A percentile compares a stretch with the other conserved stretches of the same genome.
Conservation (phyloP, 1,140 invertebrate species). For the Hormaphis cornu region DNA sequence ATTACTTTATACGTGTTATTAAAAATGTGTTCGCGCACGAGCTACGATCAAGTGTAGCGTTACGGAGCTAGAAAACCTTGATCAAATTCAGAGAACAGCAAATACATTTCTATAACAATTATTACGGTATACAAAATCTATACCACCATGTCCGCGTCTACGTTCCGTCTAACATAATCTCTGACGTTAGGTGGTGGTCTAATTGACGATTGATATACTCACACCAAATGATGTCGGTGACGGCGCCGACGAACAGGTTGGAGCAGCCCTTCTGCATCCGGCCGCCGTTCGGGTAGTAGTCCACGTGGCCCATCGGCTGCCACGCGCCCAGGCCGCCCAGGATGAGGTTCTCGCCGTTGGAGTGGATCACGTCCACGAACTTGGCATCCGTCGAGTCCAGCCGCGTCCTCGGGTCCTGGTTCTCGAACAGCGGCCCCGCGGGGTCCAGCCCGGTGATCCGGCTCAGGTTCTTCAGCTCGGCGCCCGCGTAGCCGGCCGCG, state of each 20-base stretch:
- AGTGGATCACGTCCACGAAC: constrained; percentile 92
- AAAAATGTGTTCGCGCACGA: no score
- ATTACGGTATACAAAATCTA: no score
- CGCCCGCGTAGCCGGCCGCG: constrained; percentile 85
- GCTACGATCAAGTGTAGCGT: no score
- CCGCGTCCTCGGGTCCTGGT: constrained; percentile 67
- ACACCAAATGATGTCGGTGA: constrained; percentile 85
- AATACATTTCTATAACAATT: no score
- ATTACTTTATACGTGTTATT: no score
- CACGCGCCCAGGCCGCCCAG: constrained; percentile 72
- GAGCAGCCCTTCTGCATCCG: constrained; percentile 78
- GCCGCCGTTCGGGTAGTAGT: constrained; percentile 86
- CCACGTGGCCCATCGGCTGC: constrained; percentile 81
- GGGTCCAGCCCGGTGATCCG: constrained; percentile 85
- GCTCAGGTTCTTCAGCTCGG: constrained; percentile 69
- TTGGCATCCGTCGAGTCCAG: constrained; percentile 74
- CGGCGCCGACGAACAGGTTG: constrained; percentile 75
- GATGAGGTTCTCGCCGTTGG: constrained; percentile 60
- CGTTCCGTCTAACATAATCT: no score
- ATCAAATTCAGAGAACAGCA: no score
- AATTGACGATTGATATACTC: constrained; percentile 42
- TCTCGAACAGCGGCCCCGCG: constrained; percentile 80
- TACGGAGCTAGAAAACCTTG: no score
- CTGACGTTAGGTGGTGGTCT: no score
- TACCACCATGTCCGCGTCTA: no score